Base-by-base conservation (phyloP, 1,140 invertebrate species). In the Hydropsyche tenuis region DNA sequence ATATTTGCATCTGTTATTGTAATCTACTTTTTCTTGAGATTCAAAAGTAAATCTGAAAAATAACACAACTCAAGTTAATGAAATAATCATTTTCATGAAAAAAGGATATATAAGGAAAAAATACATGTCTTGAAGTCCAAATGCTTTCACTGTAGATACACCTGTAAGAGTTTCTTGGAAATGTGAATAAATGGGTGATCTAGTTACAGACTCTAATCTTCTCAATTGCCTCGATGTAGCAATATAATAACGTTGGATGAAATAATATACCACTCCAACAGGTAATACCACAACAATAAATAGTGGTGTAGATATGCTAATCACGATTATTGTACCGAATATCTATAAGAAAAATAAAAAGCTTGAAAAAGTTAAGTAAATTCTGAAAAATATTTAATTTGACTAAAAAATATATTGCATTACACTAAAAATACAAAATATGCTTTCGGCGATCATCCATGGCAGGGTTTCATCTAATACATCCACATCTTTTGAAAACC, bases 151-250 rank as follows among this genome's bases (percentile, higher is more conserved):
- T 0, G 90, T 92, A 22, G 89, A 86, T 0, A 90, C 89, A 48
- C 93, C 92, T 11, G 91, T 92, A 27, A 96, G 89, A 30, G 93
- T 97, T 88, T 99, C 97, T 62, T 95, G 93, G 82, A 99, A 99
- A 85, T 99, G 97, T 4, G 96, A 97, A 84, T 98, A 99, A 79
- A 99, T 98, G 0, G 98, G 97, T 12, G 96, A 99, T 62, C 96
- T 88, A n/a, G 94, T 96, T 0, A 98, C 92, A 0, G 97, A 99
- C 82, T 99, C 97, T 25, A 99, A 81, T 53, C 98, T 88, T 86
- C 98, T 99, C 69, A 99, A 82, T 81, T 99, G 97, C 23, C 97
- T 85, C 1, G 96, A 98, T 0, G 96, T 94, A 0, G 91, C 87
- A 53, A 99, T 94, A 83, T 98, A 99, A 85, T 98, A 96, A 75